These are phyloP conservation scores for Leucophora obtusa DNA, from an alignment of 2,888 invertebrate species.

Conservation along the genomic window DNA sequence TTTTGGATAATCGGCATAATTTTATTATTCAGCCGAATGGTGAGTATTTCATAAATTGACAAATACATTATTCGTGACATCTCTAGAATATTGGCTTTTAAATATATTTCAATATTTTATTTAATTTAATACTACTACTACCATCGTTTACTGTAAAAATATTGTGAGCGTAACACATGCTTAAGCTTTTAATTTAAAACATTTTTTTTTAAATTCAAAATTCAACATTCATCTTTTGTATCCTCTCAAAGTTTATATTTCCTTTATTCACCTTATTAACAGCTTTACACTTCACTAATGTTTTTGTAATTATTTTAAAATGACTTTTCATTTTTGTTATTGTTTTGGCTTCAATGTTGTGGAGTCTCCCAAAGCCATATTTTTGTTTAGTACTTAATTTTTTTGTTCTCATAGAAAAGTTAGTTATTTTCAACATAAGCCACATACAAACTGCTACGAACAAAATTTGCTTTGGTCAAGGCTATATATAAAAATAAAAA, in stretches of 20 bases:
- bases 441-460: not conserved
- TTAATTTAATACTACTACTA: no score
- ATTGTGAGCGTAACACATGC: no score
- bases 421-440: not conserved
- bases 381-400: not conserved
- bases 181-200: not conserved
- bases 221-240: not conserved
- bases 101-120: no score
- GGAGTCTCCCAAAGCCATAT: conserved; percentile 4
- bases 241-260: not conserved
- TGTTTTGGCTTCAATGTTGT: not conserved
- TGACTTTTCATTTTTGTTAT: conserved; percentile 19
- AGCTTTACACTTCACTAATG: conserved; percentile 34
- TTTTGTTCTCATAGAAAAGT: not conserved
- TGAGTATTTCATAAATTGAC: no score
- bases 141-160: no score
- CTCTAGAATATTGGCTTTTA: no score
- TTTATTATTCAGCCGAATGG: no score
- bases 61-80: no score
- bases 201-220: not conserved
- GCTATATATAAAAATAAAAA: not conserved
- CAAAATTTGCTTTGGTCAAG: conserved; percentile 16
- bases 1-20: no score
- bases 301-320: conserved; percentile 43
- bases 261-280: not conserved